phyloP scores from a whole-genome alignment of 2,113 vertebrate species.

The Lycaon pictus region DNA sequence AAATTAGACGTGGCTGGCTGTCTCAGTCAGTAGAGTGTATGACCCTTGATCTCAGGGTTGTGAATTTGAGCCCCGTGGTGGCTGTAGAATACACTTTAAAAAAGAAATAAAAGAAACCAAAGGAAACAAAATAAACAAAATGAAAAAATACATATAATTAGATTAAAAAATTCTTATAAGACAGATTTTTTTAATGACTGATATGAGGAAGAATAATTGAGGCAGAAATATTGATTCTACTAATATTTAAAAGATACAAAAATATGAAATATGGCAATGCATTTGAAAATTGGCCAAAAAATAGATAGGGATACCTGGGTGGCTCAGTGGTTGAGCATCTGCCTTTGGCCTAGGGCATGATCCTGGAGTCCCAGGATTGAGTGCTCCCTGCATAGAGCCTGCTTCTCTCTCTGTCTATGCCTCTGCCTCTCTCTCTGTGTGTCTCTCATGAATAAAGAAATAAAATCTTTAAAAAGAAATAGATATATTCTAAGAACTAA shows the following conservation, averaged over 20 bases:
- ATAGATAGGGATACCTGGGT: background rate
- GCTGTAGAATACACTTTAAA: background rate
- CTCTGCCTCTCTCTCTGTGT: too few relatives aligned
- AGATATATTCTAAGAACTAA: background rate
- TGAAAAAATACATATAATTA: background rate
- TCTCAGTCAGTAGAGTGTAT: background rate
- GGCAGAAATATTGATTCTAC: background rate
- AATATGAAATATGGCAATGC: background rate
- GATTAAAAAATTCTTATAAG: background rate
- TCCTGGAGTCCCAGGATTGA: too few relatives aligned
- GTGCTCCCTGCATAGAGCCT: too few relatives aligned
- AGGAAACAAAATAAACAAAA: background rate
- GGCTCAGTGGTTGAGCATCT: too few relatives aligned
- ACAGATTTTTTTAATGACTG: background rate
- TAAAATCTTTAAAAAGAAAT: too few relatives aligned
- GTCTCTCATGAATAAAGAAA: too few relatives aligned
- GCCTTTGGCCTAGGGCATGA: too few relatives aligned
- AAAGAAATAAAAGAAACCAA: background rate
- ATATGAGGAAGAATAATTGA: background rate
- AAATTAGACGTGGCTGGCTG: background rate
- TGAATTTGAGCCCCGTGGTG: background rate
- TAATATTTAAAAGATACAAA: background rate
- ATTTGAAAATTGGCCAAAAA: background rate
- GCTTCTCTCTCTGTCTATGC: too few relatives aligned
- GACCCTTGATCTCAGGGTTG: background rate